Evolutionary conservation across 2,888 invertebrate genomes (phyloP).

Genomic region (Poecilus cupreus): DNA sequence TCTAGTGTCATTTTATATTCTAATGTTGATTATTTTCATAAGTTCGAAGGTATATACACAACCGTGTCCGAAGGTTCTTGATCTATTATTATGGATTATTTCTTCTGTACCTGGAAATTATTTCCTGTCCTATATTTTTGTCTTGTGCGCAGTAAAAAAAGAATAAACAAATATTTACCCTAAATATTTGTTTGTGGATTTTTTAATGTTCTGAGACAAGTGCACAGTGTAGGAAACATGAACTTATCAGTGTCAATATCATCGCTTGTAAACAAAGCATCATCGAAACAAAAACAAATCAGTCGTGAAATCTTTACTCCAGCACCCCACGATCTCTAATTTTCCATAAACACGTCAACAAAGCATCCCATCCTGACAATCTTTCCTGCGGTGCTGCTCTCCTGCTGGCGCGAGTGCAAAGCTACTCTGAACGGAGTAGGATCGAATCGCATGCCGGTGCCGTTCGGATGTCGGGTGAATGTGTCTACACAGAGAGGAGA

Average conservation of each 20-base stretch:
- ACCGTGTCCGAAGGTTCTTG: too few relatives aligned
- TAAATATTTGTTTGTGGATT: too few relatives aligned
- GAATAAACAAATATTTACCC: too few relatives aligned
- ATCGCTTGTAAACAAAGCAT: constrained; percentile 1
- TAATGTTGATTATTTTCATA: too few relatives aligned
- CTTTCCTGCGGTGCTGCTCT: constrained; percentile 15
- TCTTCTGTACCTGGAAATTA: too few relatives aligned
- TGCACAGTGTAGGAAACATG: not conserved
- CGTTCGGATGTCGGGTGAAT: constrained; percentile 33
- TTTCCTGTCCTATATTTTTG: too few relatives aligned
- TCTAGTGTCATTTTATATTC: too few relatives aligned
- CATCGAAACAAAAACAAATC: constrained; percentile 26
- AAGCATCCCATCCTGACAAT: constrained; percentile 28
- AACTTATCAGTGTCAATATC: not conserved
- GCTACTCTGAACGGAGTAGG: constrained; percentile 32
- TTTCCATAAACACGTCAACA: constrained; percentile 57
- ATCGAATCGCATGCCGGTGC: constrained; percentile 40
- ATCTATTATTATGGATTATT: too few relatives aligned
- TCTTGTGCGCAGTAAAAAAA: too few relatives aligned
- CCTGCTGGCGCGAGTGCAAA: constrained; percentile 1
- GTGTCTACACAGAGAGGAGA: constrained; percentile 47
- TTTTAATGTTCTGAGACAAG: not conserved
- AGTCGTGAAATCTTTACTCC: constrained; percentile 15
- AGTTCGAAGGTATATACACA: too few relatives aligned
- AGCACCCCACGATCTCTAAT: constrained; percentile 39